Evolutionary conservation across 1,140 invertebrate species (phyloP).

Genomic region (Ctenoplectra terminalis): DNA sequence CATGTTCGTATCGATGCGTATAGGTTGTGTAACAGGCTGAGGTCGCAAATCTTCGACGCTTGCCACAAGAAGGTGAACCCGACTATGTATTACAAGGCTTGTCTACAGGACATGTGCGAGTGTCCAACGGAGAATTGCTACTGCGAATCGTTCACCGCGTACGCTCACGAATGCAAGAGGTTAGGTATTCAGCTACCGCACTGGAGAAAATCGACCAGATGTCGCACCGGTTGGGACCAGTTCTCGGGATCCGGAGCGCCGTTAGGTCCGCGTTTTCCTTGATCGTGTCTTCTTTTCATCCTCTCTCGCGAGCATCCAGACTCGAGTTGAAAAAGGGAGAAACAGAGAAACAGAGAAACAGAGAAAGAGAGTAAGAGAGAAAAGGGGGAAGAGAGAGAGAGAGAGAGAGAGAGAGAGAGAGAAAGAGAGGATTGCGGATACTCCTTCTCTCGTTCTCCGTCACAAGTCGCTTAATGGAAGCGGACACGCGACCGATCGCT

Average conservation of each 20-base stretch:
- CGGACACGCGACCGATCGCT: slow-evolving; percentile 1
- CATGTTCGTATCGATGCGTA: not conserved
- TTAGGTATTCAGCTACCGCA: slow-evolving; percentile 87
- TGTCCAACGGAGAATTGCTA: slow-evolving; percentile 92
- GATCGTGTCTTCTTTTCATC: slow-evolving; percentile 19
- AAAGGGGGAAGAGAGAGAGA: not conserved
- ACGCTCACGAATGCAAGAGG: slow-evolving; percentile 92
- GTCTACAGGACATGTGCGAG: slow-evolving; percentile 95
- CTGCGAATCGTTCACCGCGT: slow-evolving; percentile 94
- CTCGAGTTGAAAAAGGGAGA: not conserved
- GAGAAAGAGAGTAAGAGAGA: not conserved
- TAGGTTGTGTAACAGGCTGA: slow-evolving; percentile 76
- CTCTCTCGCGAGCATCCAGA: not conserved
- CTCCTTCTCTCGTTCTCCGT: not conserved
- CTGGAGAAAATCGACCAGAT: slow-evolving; percentile 87
- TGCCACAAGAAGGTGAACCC: slow-evolving; percentile 90
- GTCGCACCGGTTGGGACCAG: slow-evolving; percentile 79
- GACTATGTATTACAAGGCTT: slow-evolving; percentile 92
- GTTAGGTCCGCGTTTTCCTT: slow-evolving; percentile 39
- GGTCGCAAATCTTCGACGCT: slow-evolving; percentile 78
- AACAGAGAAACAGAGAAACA: not conserved
- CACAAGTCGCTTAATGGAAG: not conserved
- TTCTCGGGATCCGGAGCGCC: slow-evolving; percentile 5
- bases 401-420: not conserved
- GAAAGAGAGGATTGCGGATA: too few species aligned